phyloP scores from a whole-genome alignment of 2,113 vertebrate species.

The Tenrec ecaudatus region DNA sequence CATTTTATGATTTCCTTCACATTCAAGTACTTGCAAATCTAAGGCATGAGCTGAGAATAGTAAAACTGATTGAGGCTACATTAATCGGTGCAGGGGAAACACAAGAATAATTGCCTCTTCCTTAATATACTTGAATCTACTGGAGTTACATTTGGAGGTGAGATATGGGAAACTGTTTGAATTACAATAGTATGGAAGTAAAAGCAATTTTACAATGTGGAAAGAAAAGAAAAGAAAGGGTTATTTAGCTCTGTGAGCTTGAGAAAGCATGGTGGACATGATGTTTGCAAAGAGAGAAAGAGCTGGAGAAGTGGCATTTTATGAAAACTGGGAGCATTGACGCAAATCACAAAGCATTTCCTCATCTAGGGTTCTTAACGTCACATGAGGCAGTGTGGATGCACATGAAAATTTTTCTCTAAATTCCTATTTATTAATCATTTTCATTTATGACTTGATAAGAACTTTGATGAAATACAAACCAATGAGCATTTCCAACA shows the following conservation, averaged over 20 bases:
- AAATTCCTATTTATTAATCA: background rate
- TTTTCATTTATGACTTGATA: constrained; percentile 43
- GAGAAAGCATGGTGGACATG: background rate
- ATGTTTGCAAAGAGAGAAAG: background rate
- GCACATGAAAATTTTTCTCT: background rate
- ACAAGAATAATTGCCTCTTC: no score
- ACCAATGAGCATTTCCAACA: background rate
- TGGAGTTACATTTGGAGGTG: no score
- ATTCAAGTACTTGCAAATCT: no score
- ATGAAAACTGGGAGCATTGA: background rate
- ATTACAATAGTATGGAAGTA: no score
- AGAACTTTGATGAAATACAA: background rate
- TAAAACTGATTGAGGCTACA: no score
- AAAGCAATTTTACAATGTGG: no score
- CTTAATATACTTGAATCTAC: no score
- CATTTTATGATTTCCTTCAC: no score
- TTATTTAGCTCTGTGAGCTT: background rate
- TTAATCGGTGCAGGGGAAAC: no score
- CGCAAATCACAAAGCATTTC: background rate
- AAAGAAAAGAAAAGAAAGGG: no score
- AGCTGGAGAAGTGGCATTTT: background rate
- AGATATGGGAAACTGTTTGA: no score
- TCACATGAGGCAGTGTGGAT: background rate
- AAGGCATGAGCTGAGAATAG: no score
- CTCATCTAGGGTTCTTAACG: background rate